Base-by-base conservation (phyloP, 2,888 invertebrate genomes). In the Phalera bucephala region DNA sequence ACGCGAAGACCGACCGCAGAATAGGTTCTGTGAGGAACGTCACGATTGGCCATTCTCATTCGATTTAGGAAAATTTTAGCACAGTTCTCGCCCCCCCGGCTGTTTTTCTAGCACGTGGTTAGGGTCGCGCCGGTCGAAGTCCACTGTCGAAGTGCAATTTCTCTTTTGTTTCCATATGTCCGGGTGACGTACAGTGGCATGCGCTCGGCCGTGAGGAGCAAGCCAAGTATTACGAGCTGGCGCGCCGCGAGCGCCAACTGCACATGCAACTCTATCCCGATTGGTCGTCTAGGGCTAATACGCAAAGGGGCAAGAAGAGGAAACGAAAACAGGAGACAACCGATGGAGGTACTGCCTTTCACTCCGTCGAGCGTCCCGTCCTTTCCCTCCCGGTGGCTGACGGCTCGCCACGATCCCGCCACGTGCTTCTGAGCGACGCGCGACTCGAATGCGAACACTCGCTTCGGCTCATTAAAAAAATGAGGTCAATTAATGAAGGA, bases 221-320 rank as follows among this genome's bases (percentile, higher is more conserved):
- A 93, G 96, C 97, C 91, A 98, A 98, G 93, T 99, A 99, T 95
- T 99, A 99, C 93, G 98, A 98, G 92, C 94, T 98, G 95, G 98
- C 99, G 82, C 94, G 97, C 89, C 95, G 97, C 91, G 99, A 99
- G 92, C 95, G 98, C 91, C 98, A 99, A 93, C 95, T 97, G 89
- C 99, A 99, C 93, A 96, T 97, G 95, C 97, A 98, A 94, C 95
- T 97, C 92, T 98, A 99, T 93, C 99, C 99, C 85, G 97, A 98
- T 93, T 99, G 99, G 99, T 96, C 96, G 92, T 96, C 96, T 92
- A 98, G 99, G 91, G 95, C 99, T 91, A 99, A 99, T 94, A 98
- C 99, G 93, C 98, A 99, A 91, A 96, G 97, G 92, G 98, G 98
- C 93, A 97, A 97, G 94, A 99, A 98, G 95, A 97, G 99, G 96